A percentile compares a stretch with the other conserved stretches of the same genome.
These are phyloP conservation scores for Muscicapa striata DNA, from an alignment of 2,797 vertebrate genomes.

Conservation along the genomic window DNA sequence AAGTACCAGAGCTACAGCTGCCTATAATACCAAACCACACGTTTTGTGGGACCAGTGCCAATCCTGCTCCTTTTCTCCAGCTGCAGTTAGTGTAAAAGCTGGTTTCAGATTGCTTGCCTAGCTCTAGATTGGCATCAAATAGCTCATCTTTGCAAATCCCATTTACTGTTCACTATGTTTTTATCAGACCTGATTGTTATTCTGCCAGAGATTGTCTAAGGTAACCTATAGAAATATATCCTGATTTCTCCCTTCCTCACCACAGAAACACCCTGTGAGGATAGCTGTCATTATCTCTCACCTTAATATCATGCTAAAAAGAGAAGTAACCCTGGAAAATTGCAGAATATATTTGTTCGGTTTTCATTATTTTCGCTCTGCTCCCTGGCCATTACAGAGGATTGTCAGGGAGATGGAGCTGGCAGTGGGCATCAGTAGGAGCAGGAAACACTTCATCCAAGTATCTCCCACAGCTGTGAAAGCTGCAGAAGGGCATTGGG, in stretches of 20 bases:
- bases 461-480: background rate
- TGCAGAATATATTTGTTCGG: background rate
- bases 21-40: rapidly evolving
- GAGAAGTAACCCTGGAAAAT: background rate
- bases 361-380: background rate
- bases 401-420: rapidly evolving
- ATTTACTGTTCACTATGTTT: background rate
- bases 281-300: background rate
- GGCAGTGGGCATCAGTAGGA: background rate
- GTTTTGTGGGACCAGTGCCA: background rate
- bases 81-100: background rate
- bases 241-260: background rate
- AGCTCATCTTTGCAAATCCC: background rate
- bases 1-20: background rate
- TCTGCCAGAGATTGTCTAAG: background rate
- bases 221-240: background rate
- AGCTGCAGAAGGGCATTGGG: background rate
- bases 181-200: background rate
- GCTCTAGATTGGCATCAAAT: background rate
- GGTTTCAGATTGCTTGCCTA: background rate
- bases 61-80: background rate
- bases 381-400: background rate
- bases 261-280: background rate
- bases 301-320: background rate
- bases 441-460: background rate